A percentile compares a stretch with the other conserved stretches of the same genome.
phyloP scores from a whole-genome alignment of 2,113 vertebrate genomes.

The Corapipo altera region DNA sequence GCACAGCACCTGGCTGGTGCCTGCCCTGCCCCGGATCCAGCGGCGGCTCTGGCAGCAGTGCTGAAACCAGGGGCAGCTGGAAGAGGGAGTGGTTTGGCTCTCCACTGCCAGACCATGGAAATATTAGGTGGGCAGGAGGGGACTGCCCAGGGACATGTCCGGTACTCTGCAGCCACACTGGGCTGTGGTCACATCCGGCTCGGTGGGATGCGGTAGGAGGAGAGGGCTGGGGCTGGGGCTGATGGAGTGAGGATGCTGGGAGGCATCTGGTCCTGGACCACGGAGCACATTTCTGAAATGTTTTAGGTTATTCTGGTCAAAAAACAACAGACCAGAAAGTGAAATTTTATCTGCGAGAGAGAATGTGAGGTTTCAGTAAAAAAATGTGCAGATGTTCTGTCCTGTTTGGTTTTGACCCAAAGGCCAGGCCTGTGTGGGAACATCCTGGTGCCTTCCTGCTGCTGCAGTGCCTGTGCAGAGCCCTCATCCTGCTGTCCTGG shows the following conservation, averaged over 20 bases:
- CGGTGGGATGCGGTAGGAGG: fast-evolving
- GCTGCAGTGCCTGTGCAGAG: neutral
- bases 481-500: neutral
- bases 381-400: neutral
- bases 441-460: neutral
- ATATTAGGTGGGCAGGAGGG: neutral
- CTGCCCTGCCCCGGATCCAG: fast-evolving
- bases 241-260: neutral
- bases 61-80: neutral
- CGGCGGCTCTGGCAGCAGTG: neutral
- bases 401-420: neutral
- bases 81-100: neutral
- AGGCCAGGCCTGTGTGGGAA: neutral
- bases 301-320: conserved; percentile 28
- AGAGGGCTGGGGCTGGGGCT: fast-evolving
- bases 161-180: neutral
- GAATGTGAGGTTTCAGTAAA: neutral
- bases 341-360: neutral
- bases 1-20: fast-evolving
- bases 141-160: neutral
- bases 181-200: neutral
- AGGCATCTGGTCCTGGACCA: neutral
- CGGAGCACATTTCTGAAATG: neutral
- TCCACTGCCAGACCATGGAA: neutral
- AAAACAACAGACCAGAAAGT: conserved; percentile 15